Base-by-base conservation (phyloP, 2,888 invertebrate species). In the Tholera decimalis region DNA sequence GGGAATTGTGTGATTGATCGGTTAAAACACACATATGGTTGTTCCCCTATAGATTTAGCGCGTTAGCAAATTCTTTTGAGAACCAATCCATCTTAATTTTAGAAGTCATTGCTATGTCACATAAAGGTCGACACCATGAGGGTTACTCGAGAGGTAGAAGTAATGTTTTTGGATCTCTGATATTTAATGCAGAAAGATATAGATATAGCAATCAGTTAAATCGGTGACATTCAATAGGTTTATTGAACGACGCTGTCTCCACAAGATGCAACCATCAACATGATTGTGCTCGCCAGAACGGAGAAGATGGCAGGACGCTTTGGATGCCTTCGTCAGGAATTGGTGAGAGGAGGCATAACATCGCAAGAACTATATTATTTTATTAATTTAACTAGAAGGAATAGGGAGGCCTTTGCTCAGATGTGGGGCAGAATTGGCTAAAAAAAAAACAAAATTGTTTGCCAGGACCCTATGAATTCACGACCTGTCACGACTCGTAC, bases 11-110 rank as follows among this genome's bases (percentile, higher is more conserved):
- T 81, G 74, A 80, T 80, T 71, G 70, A 67, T 64, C 60, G 33
- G 20, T 44, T 71, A 70, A 70, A 57, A 62, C 47, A 39, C 50
- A 70, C 49, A 58, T 66, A 37, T 47, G 46, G 18, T 49, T 24
- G 26, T 51, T 59, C 69, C 80, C 72, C 72, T 70, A 77, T 67
- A 60, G 35, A 26, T 68, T 49, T 49, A 44, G 33, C 51, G 61
- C 58, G 59, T 69, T 79, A 57, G 58, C 64, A 46, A 33, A 65
- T 50, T 68, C 61, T 64, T 74, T 63, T 63, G 53, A 54, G 5
- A 59, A 41, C 9, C 35, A 35, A 80, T 80, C 72, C 44, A 51
- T 80, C 72, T 74, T 62, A 65, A 82, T 80, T 65, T 59, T 39
- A 43, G 51, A 50, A 24, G 44, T 57, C 46, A 24, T 6, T 60